Percentiles rank a stretch among this genome's conserved stretches.
These are phyloP conservation scores for Lithophane semibrunnea DNA, from an alignment of 2,888 invertebrate genomes.

Conservation along the genomic window DNA sequence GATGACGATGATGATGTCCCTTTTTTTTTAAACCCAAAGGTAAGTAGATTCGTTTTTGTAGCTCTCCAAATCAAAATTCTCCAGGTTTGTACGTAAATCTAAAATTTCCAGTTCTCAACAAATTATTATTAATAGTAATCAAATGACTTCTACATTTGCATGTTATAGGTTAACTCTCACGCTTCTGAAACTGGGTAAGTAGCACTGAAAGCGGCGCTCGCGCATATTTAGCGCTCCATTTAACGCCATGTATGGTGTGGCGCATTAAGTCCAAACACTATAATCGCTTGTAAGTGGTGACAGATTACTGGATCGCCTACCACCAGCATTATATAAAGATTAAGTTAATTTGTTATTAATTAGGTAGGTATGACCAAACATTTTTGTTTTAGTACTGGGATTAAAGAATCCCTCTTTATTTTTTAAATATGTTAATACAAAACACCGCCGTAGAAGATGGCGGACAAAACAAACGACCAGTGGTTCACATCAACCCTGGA, in stretches of 20 bases:
- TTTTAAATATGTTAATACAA: not conserved
- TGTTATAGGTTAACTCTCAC: slow-evolving; percentile 28
- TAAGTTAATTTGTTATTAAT: not conserved
- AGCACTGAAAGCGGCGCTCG: slow-evolving; percentile 50
- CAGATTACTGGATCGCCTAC: slow-evolving; percentile 23
- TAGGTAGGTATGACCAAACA: not conserved
- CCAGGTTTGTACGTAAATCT: not conserved
- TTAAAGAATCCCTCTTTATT: not conserved
- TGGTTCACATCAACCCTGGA: not conserved
- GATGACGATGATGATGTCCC: too few species aligned
- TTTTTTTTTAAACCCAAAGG: not conserved
- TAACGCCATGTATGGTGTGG: slow-evolving; percentile 47
- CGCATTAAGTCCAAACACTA: slow-evolving; percentile 46
- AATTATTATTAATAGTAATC: slow-evolving; percentile 8
- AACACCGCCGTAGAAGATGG: not conserved
- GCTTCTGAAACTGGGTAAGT: slow-evolving; percentile 59
- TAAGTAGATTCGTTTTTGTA: not conserved
- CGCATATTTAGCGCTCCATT: slow-evolving; percentile 42
- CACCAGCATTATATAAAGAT: not conserved
- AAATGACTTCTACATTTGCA: slow-evolving; percentile 31
- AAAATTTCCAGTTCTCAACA: not conserved
- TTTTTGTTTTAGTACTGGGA: not conserved
- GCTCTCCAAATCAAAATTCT: not conserved
- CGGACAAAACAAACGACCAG: not conserved
- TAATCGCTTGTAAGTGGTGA: slow-evolving; percentile 49